Evolutionary conservation across 2,113 vertebrate genomes (phyloP).

Genomic region (Camelus bactrianus): DNA sequence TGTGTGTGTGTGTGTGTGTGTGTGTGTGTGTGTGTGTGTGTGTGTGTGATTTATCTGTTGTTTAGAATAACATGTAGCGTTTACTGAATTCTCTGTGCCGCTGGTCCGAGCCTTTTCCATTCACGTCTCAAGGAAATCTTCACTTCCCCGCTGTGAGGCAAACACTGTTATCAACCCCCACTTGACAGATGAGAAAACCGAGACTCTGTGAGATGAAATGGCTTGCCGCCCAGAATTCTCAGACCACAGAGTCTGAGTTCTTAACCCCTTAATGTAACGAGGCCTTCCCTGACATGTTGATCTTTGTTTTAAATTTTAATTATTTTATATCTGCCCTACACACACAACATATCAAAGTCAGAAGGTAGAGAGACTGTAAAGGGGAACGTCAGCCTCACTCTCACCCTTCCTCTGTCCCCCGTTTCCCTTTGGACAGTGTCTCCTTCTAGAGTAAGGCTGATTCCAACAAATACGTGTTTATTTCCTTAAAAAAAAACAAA

Average conservation of each 20-base stretch:
- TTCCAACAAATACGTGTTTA: neutral
- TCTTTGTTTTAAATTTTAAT: neutral
- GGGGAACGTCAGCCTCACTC: fast-evolving
- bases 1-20: neutral
- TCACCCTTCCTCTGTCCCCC: neutral
- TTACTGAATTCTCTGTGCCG: neutral
- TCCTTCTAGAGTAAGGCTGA: neutral
- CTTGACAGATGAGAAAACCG: slow-evolving; percentile 24
- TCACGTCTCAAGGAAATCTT: neutral
- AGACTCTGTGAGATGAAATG: neutral
- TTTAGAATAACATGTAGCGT: neutral
- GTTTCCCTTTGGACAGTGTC: fast-evolving
- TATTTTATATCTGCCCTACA: neutral
- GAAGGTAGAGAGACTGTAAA: neutral
- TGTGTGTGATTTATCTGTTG: neutral
- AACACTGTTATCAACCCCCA: neutral
- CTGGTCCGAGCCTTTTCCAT: neutral
- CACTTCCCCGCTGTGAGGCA: neutral
- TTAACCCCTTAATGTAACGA: neutral
- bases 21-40: neutral
- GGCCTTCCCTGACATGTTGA: neutral
- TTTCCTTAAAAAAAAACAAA: neutral
- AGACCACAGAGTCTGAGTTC: neutral
- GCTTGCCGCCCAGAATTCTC: neutral
- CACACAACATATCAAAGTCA: fast-evolving